Percentiles rank a stretch among this genome's conserved stretches.
phyloP scores from a whole-genome alignment of 2,888 invertebrate species.

The Cyaniris semiargus region DNA sequence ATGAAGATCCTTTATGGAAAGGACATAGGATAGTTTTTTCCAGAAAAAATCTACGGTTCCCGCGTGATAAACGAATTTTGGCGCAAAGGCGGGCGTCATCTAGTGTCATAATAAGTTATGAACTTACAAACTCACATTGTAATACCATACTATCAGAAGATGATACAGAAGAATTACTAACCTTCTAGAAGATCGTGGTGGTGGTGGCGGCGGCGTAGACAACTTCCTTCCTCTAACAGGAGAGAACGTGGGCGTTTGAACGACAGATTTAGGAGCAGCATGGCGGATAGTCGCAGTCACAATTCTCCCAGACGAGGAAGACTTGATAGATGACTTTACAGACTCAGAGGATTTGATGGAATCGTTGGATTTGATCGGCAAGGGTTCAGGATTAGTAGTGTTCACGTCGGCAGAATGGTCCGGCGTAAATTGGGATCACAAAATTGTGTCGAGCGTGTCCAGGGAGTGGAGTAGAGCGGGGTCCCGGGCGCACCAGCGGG shows the following conservation, averaged over 20 bases:
- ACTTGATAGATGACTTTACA: constrained; percentile 5
- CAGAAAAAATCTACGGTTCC: too few species aligned
- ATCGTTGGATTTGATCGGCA: constrained; percentile 9
- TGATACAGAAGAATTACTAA: neutral
- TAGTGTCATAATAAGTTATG: too few species aligned
- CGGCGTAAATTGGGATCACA: constrained; percentile 77
- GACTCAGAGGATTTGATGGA: constrained; percentile 32
- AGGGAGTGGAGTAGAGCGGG: constrained; percentile 85
- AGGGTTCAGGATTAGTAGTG: neutral
- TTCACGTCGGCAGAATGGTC: constrained; percentile 32
- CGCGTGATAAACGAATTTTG: too few species aligned
- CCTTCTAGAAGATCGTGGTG: constrained; percentile 35
- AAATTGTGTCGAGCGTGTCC: constrained; percentile 86
- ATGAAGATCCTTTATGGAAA: too few species aligned
- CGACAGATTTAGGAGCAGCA: constrained; percentile 28
- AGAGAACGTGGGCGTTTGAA: constrained; percentile 31
- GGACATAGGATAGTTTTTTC: too few species aligned
- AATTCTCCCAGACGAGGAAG: constrained; percentile 18
- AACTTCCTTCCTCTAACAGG: constrained; percentile 24
- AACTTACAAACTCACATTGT: too few species aligned
- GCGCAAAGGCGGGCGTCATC: too few species aligned
- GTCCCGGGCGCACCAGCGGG: constrained; percentile 88
- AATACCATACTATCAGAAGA: too few species aligned
- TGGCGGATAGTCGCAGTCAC: constrained; percentile 31
- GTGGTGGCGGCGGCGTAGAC: constrained; percentile 41